Base-by-base conservation (phyloP, 2,797 vertebrate species). In the Bryconaethiops microstoma region DNA sequence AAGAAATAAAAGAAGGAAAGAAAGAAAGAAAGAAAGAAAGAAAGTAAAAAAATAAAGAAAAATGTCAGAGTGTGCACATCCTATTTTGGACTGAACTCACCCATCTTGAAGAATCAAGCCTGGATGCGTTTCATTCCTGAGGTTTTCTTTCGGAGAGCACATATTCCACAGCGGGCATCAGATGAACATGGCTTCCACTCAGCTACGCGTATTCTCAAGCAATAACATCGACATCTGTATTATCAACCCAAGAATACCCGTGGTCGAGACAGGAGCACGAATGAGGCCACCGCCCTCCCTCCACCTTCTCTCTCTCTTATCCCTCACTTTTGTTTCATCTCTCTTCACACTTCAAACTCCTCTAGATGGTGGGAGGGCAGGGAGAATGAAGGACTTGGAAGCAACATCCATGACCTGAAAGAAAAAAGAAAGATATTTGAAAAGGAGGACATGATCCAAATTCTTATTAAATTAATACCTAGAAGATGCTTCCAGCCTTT, bases 171-270 rank as follows among this genome's bases (percentile, higher is more conserved):
- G 67, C 62, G 68, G 67, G 68, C 64, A 9, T 67, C 45, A 13
- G 86, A 74, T 57, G 86, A 83, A 55, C 84, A 88, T 85, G 87
- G 90, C 90, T 88, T 90, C 92, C 91, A 79, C 93, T 94, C 92
- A 92, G 91, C 92, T 92, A 94, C 90, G 90, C 91, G 93, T 95
- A 93, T 94, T 95, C 94, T 95, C 93, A 94, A 94, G 92, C 92
- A 93, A 92, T 93, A 94, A 94, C 92, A 94, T 91, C 92, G 89
- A 92, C 92, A 91, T 93, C 90, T 92, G 94, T 93, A 92, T 93
- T 94, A 92, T 95, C 91, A 92, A 92, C 93, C 91, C 91, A 92
- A 94, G 92, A 93, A 94, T 94, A 94, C 92, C 92, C 92, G 90
- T 94, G 91, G 90, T 92, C 90, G 95, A 91, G 92, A 91, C 89